Conservation (phyloP, 2,113 vertebrate genomes). For the Climacteris rufus region DNA sequence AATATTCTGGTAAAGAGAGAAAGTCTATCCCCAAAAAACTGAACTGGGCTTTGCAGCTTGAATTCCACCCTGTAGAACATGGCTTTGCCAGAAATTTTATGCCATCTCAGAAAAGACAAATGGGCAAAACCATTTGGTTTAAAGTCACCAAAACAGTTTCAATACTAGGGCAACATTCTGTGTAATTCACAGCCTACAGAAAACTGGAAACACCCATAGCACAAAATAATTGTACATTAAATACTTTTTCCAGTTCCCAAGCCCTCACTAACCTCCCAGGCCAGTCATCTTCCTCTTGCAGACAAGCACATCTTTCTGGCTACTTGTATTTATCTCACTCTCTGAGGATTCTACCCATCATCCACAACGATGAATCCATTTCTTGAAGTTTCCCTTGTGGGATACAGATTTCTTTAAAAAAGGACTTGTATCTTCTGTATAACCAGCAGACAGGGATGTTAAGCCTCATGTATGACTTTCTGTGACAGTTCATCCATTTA, state of each 20-base stretch:
- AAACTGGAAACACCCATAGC: neutral
- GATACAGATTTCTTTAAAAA: neutral
- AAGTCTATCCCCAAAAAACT: neutral
- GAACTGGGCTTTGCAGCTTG: neutral
- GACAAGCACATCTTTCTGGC: neutral
- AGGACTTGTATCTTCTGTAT: neutral
- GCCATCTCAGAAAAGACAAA: neutral
- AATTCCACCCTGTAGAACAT: neutral
- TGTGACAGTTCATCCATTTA: neutral
- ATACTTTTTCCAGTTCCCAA: neutral
- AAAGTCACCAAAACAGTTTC: neutral
- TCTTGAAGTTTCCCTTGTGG: neutral
- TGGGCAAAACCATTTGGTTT: neutral
- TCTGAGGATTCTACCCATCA: neutral
- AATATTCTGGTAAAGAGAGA: neutral
- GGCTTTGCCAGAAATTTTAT: neutral
- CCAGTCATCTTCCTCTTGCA: neutral
- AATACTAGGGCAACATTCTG: neutral
- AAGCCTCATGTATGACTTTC: neutral
- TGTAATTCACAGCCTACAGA: neutral
- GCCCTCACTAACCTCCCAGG: neutral
- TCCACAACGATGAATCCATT: neutral
- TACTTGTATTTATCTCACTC: neutral
- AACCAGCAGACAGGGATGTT: neutral
- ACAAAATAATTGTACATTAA: neutral